Percentiles rank a stretch among this genome's conserved stretches.
phyloP scores from a whole-genome alignment of 1,140 invertebrate species.

The Venustaconcha ellipsiformis region DNA sequence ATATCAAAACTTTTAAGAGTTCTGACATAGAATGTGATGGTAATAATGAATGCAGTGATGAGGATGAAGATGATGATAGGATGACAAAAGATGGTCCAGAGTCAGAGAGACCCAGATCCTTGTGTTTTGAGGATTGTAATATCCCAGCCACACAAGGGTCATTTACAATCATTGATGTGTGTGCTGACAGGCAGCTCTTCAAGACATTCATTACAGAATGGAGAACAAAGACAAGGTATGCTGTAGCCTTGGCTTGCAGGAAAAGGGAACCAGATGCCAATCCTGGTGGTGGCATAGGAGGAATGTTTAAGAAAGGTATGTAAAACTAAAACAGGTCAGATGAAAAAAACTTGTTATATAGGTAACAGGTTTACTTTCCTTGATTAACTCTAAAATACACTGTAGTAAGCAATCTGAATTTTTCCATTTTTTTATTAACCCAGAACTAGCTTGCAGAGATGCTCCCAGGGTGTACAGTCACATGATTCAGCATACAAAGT shows the following conservation, averaged over 20 bases:
- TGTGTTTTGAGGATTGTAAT: constrained; percentile 34
- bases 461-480: too few species aligned
- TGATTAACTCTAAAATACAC: too few species aligned
- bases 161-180: constrained; percentile 69
- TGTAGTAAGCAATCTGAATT: too few species aligned
- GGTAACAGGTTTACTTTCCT: too few species aligned
- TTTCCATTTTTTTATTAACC: too few species aligned
- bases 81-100: constrained; percentile 11
- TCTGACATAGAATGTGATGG: not conserved
- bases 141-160: constrained; percentile 47
- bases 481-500: too few species aligned
- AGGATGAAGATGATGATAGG: constrained; percentile 17
- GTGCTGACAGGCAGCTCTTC: constrained; percentile 62
- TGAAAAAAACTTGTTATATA: too few species aligned
- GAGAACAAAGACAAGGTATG: constrained; percentile 55
- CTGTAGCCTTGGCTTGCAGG: constrained; percentile 67
- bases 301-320: constrained; percentile 41
- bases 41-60: constrained; percentile 5
- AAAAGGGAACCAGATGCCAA: constrained; percentile 27
- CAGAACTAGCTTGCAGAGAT: too few species aligned
- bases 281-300: constrained; percentile 46
- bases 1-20: too few species aligned
- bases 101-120: constrained; percentile 26
- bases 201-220: constrained; percentile 67
- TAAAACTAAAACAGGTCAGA: too few species aligned